These are phyloP conservation scores for Carposina sasakii DNA, from an alignment of 1,140 invertebrate genomes.

Conservation along the genomic window DNA sequence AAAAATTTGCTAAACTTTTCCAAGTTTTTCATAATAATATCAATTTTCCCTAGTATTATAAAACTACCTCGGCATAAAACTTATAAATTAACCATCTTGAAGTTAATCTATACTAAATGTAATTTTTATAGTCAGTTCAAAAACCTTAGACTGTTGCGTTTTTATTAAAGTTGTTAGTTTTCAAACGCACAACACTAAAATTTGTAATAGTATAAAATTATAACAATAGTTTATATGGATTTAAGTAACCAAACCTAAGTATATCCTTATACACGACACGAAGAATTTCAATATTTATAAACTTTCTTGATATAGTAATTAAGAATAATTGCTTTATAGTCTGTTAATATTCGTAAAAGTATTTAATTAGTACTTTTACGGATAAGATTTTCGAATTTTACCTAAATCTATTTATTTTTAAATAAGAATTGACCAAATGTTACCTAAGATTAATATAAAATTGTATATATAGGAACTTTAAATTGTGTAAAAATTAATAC, in stretches of 20 bases:
- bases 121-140: too few species aligned
- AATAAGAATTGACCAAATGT: slow-evolving; percentile 70
- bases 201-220: too few species aligned
- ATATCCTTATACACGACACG: too few species aligned
- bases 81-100: too few species aligned
- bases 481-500: slow-evolving; percentile 44
- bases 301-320: slow-evolving; percentile 32
- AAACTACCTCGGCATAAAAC: slow-evolving; percentile 30
- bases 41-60: slow-evolving; percentile 32
- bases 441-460: slow-evolving; percentile 53
- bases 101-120: too few species aligned
- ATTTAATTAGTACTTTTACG: slow-evolving; percentile 23
- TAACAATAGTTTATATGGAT: too few species aligned
- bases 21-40: slow-evolving; percentile 27
- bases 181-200: too few species aligned
- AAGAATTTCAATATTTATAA: too few species aligned
- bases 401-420: slow-evolving; percentile 47
- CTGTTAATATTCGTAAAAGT: slow-evolving; percentile 27
- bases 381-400: slow-evolving; percentile 23
- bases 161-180: too few species aligned
- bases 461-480: slow-evolving; percentile 42
- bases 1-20: slow-evolving; percentile 20
- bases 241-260: too few species aligned
- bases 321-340: slow-evolving; percentile 31
- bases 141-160: too few species aligned